Percentiles rank a stretch among this genome's conserved stretches.
These are phyloP conservation scores for Chrysodeixis includens DNA, from an alignment of 2,888 invertebrate genomes.

Conservation along the genomic window DNA sequence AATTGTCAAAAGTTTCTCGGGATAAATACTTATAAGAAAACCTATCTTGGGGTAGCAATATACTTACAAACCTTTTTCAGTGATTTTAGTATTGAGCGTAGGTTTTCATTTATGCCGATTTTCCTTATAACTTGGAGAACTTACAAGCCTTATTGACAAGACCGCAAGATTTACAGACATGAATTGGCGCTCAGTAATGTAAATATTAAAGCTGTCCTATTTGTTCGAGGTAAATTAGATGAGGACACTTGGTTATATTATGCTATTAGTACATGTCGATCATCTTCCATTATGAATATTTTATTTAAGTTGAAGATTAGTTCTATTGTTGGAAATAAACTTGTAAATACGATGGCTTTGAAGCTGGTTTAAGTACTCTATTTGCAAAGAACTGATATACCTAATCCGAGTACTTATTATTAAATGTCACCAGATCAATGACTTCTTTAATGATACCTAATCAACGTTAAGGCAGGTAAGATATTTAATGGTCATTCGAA, in stretches of 20 bases:
- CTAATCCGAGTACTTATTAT: neutral
- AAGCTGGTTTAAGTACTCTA: neutral
- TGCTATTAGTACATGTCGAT: neutral
- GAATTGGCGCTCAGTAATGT: no score
- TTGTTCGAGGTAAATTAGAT: neutral
- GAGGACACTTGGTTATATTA: neutral
- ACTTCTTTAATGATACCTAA: constrained; percentile 6
- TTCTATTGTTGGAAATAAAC: neutral
- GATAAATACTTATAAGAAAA: neutral
- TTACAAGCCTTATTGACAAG: neutral
- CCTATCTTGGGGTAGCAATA: neutral
- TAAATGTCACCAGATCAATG: constrained; percentile 5
- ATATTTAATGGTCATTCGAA: neutral
- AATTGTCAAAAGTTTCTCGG: neutral
- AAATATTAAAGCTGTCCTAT: no score
- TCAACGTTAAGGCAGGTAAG: neutral
- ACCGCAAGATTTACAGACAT: neutral
- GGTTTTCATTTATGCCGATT: neutral
- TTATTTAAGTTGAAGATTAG: neutral
- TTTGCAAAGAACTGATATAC: neutral
- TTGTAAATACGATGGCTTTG: neutral
- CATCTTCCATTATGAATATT: neutral
- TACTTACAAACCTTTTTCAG: neutral
- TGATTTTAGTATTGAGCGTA: constrained; percentile 1
- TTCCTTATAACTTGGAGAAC: neutral